Conservation (phyloP, 2,888 invertebrate species). For the Brachyptera risi region DNA sequence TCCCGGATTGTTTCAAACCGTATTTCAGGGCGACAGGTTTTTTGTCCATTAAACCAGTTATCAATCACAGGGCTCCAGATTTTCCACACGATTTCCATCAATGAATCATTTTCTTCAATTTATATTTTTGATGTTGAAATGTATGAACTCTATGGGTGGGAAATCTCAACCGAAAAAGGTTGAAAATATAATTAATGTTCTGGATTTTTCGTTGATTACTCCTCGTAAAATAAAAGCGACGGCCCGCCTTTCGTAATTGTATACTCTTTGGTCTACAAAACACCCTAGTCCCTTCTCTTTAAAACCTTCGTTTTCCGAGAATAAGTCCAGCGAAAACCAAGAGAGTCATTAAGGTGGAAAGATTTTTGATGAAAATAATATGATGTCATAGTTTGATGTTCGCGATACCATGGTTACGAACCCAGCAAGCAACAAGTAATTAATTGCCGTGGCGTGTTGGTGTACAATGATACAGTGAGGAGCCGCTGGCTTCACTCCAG, state of each 20-base stretch:
- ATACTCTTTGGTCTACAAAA: not conserved
- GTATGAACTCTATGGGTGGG: not conserved
- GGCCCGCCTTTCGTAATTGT: constrained; percentile 15
- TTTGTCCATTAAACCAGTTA: too few species aligned
- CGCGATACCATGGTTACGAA: not conserved
- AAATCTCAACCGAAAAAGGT: not conserved
- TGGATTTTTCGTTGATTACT: constrained; percentile 25
- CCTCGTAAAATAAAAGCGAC: constrained; percentile 6
- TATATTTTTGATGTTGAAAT: not conserved
- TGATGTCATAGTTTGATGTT: not conserved
- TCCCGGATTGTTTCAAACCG: too few species aligned
- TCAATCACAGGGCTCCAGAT: not conserved
- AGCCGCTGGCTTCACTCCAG: not conserved
- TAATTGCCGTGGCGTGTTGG: constrained; percentile 8
- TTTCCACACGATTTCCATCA: not conserved
- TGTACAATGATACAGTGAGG: not conserved
- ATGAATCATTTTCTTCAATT: not conserved
- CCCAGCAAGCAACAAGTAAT: not conserved
- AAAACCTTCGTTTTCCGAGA: too few species aligned
- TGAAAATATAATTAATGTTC: constrained; percentile 22
- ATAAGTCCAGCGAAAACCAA: too few species aligned
- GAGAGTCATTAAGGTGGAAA: not conserved
- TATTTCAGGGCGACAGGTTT: too few species aligned
- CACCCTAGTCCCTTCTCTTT: too few species aligned
- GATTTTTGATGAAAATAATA: not conserved